Conservation (phyloP, 2,113 vertebrate species). For the Cyprinodon brontotheroides region DNA sequence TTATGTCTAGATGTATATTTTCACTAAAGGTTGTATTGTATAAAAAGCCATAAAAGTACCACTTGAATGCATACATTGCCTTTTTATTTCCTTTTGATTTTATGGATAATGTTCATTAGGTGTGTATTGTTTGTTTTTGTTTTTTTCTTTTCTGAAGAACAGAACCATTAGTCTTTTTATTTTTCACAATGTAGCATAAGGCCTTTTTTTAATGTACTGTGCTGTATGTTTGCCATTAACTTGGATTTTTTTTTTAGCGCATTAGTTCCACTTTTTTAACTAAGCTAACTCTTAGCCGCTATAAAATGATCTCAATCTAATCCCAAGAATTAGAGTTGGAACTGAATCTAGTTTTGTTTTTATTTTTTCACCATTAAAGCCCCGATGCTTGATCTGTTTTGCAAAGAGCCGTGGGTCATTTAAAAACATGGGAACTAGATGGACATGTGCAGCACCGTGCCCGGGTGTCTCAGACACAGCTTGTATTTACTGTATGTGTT, state of each 20-base stretch:
- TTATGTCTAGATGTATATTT: slow-evolving; percentile 96
- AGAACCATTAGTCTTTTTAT: slow-evolving; percentile 69
- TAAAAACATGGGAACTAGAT: background rate
- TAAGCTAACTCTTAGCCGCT: slow-evolving; percentile 37
- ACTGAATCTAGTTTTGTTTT: slow-evolving; percentile 26
- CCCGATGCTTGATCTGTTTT: slow-evolving; percentile 23
- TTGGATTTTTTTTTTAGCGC: slow-evolving; percentile 55
- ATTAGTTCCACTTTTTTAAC: slow-evolving; percentile 33
- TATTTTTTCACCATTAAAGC: slow-evolving; percentile 22
- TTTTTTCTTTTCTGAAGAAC: slow-evolving; percentile 71
- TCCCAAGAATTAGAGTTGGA: slow-evolving; percentile 16
- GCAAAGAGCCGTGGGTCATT: background rate
- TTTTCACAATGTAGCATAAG: slow-evolving; percentile 70
- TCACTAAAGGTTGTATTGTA: slow-evolving; percentile 89
- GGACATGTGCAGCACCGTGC: background rate
- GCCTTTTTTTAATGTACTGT: slow-evolving; percentile 64
- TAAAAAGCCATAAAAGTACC: slow-evolving; percentile 86
- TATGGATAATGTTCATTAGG: slow-evolving; percentile 73
- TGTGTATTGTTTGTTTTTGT: background rate
- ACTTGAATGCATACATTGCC: slow-evolving; percentile 84
- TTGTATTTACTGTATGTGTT: background rate
- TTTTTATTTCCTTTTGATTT: slow-evolving; percentile 68
- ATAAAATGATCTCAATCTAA: slow-evolving; percentile 33
- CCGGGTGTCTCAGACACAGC: background rate
- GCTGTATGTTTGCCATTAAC: slow-evolving; percentile 63